A percentile compares a stretch with the other conserved stretches of the same genome.
Conservation (phyloP, 1,140 invertebrate species). For the Drusus annulatus region DNA sequence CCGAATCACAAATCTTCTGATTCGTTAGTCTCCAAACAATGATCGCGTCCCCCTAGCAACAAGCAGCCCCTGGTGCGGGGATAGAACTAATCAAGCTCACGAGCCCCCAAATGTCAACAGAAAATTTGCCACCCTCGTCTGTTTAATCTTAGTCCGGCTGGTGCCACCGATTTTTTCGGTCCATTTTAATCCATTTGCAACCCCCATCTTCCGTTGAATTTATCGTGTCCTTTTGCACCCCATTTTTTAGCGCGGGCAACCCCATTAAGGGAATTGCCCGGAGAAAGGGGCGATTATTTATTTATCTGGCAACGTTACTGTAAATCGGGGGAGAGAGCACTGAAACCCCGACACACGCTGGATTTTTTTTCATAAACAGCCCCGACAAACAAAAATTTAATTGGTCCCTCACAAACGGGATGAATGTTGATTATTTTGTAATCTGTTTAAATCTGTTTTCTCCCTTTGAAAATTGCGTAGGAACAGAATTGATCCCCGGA, state of each 20-base stretch:
- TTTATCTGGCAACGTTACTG: constrained; percentile 36
- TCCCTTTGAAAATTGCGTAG: constrained; percentile 4
- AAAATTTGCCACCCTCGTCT: constrained; percentile 5
- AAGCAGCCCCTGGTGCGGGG: background rate
- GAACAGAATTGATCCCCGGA: background rate
- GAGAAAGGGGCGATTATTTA: constrained; percentile 39
- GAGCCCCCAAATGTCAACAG: constrained; percentile 9
- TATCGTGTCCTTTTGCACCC: constrained; percentile 57
- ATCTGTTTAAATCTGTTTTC: constrained; percentile 25
- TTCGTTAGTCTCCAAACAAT: constrained; percentile 12
- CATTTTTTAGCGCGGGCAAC: constrained; percentile 58
- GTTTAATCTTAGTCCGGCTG: constrained; percentile 34
- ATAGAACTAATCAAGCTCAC: constrained; percentile 19
- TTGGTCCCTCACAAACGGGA: constrained; percentile 11
- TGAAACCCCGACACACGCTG: background rate
- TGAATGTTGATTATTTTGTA: constrained; percentile 40
- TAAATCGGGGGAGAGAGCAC: background rate
- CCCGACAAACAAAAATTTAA: constrained; percentile 44
- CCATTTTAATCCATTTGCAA: constrained; percentile 57
- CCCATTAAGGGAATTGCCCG: constrained; percentile 57
- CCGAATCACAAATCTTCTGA: background rate
- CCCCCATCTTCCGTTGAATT: constrained; percentile 49
- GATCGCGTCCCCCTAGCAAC: background rate
- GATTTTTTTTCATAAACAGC: constrained; percentile 33
- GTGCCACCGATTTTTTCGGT: constrained; percentile 50